phyloP scores from a whole-genome alignment of 1,140 invertebrate species.

The Drosophila nigrodunni region DNA sequence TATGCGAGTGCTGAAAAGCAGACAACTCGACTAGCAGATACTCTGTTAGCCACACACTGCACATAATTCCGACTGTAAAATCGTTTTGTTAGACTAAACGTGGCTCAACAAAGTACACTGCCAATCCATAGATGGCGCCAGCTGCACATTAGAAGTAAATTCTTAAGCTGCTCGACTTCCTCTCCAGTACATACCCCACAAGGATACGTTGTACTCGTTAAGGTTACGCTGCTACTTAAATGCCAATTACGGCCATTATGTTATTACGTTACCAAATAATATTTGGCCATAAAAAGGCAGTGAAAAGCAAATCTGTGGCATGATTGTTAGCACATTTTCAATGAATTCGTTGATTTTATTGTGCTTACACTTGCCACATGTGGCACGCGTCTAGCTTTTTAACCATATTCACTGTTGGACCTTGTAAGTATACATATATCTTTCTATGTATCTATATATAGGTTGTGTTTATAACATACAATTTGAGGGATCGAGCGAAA shows the following conservation, averaged over 20 bases:
- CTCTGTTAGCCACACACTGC: background rate
- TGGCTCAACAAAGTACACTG: too few relatives aligned
- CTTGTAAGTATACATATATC: too few relatives aligned
- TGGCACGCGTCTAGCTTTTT: conserved; percentile 13
- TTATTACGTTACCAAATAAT: conserved; percentile 11
- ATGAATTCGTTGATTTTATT: conserved; percentile 17
- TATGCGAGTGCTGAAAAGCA: background rate
- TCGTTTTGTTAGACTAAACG: too few relatives aligned
- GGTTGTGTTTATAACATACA: too few relatives aligned
- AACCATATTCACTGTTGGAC: conserved; percentile 2
- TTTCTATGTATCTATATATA: too few relatives aligned
- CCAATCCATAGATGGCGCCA: too few relatives aligned
- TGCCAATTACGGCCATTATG: conserved; percentile 6
- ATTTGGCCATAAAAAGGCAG: conserved; percentile 4
- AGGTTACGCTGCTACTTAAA: background rate
- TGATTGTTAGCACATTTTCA: conserved; percentile 17
- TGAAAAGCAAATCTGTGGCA: conserved; percentile 17
- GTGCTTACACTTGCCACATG: conserved; percentile 1
- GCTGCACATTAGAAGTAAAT: too few relatives aligned
- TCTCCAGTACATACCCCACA: too few relatives aligned
- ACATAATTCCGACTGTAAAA: too few relatives aligned
- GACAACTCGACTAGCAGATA: background rate
- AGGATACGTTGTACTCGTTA: background rate
- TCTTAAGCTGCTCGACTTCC: too few relatives aligned
- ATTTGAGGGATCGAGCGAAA: conserved; percentile 11